Evolutionary conservation across 2,888 invertebrate genomes (phyloP), one percentile per base, ranked within the genome.

Genomic region (Abrostola triplasia): DNA sequence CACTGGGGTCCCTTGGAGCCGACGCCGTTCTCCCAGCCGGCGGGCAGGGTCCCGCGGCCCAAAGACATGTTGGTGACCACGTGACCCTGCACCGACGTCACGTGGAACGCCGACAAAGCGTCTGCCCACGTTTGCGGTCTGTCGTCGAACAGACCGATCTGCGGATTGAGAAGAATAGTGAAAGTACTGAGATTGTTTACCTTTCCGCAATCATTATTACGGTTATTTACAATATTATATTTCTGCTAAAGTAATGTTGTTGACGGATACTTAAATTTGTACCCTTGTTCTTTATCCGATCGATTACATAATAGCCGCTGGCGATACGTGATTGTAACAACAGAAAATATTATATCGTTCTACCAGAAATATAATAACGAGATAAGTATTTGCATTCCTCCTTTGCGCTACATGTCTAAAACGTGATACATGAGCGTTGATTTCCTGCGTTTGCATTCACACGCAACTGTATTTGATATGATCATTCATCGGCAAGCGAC

Each of bases 1-100:
- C 97, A 97, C 41, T 91, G 90, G 0, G 94, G 90, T 0, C 90
- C 94, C 52, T 80, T 91, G 59, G 80, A 64, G 56, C 95, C 92
- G 80, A 91, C 77, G 4, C 92, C 90, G 0, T 75, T 75, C 47
- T 90, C 82, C 97, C 96, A 96, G 24, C 95, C 96, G 0, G 93
- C 95, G 0, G 96, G 96, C 59, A 96, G 88, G 62, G 90, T 83
- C 0, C 95, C 89, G 11, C 93, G 92, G 0, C 96, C 96, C 6
- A 96, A 92, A 8, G 95, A 92, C 36, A 95, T 88, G 67, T 92
- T 91, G 6, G 96, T 96, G 52, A 93, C 80, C 55, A 95, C 88
- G 79, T 92, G 88, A 5, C 95, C 96, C 42, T 90, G 89, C 0
- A 85, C 85, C 7, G 93, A 85, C 11, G 84, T 83, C 6, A 93